A percentile compares a stretch with the other conserved stretches of the same genome.
These are phyloP conservation scores for Coryphaenoides rupestris DNA, from an alignment of 2,113 vertebrate species.

Conservation along the genomic window DNA sequence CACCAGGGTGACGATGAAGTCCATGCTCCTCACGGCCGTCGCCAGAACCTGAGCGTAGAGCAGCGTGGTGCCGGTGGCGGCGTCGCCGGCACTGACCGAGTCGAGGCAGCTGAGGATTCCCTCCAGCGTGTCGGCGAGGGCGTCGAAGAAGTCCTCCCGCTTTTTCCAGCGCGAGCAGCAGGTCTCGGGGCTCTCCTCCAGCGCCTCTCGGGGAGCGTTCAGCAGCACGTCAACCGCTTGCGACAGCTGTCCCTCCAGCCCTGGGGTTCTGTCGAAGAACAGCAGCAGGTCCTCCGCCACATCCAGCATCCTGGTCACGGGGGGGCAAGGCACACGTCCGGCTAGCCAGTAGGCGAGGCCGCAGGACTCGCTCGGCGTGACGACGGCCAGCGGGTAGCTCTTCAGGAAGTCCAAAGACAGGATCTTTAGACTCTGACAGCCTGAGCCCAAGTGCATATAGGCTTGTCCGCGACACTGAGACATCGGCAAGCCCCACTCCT, in stretches of 20 bases:
- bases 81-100: constrained; percentile 74
- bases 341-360: constrained; percentile 90
- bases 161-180: constrained; percentile 87
- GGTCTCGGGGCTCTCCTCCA: constrained; percentile 82
- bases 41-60: constrained; percentile 82
- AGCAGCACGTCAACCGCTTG: constrained; percentile 74
- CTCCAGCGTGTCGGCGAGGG: constrained; percentile 86
- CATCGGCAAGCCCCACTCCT: constrained; percentile 93
- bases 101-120: constrained; percentile 86
- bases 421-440: constrained; percentile 84
- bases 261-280: constrained; percentile 82
- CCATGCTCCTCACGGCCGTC: constrained; percentile 80
- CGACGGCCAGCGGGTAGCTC: constrained; percentile 84
- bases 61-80: constrained; percentile 61
- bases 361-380: constrained; percentile 87
- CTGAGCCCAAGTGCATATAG: constrained; percentile 83
- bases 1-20: constrained; percentile 87
- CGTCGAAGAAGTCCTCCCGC: constrained; percentile 88
- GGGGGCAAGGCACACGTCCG: constrained; percentile 80
- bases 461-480: constrained; percentile 91
- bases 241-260: constrained; percentile 79
- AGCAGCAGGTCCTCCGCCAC: constrained; percentile 83
- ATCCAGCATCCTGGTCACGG: constrained; percentile 80
- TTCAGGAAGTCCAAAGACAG: constrained; percentile 84
- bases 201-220: constrained; percentile 71